Evolutionary conservation across 2,888 invertebrate genomes (phyloP).

Genomic region (Latheticus oryzae): DNA sequence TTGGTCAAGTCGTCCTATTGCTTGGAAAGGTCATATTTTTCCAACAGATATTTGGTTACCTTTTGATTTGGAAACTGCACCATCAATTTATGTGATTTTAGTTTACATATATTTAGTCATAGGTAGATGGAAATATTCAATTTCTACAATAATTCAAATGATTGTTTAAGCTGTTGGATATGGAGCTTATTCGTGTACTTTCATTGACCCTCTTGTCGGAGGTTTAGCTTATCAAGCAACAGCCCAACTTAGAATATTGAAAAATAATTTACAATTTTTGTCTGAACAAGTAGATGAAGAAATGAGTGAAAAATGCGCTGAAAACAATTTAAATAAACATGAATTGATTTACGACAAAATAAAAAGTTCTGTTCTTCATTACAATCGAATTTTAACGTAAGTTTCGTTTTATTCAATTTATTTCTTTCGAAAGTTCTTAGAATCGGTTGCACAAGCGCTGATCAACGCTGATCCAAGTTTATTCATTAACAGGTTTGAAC

Average conservation of each 20-base stretch:
- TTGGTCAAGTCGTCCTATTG: slow-evolving; percentile 20
- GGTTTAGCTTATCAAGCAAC: slow-evolving; percentile 24
- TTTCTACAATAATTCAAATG: neutral
- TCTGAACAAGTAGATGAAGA: slow-evolving; percentile 6
- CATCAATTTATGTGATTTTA: neutral
- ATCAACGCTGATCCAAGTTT: no score
- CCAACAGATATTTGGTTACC: slow-evolving; percentile 27
- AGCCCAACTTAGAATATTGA: slow-evolving; percentile 26
- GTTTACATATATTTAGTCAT: slow-evolving; percentile 20
- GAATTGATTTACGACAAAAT: slow-evolving; percentile 11
- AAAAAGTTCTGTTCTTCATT: slow-evolving; percentile 13
- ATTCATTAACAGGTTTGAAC: no score
- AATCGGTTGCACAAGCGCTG: no score
- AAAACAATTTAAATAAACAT: neutral
- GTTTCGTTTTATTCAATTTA: neutral
- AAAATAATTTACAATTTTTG: slow-evolving; percentile 26
- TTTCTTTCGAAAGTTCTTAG: no score
- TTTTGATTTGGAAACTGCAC: slow-evolving; percentile 9
- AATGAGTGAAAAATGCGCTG: neutral
- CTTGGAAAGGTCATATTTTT: slow-evolving; percentile 19
- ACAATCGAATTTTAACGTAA: slow-evolving; percentile 21
- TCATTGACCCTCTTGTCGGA: slow-evolving; percentile 19
- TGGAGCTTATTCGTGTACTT: slow-evolving; percentile 12
- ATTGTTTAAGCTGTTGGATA: slow-evolving; percentile 22
- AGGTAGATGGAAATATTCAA: slow-evolving; percentile 7